A percentile compares a stretch with the other conserved stretches of the same genome.
phyloP scores from a whole-genome alignment of 2,888 invertebrate species.

The Sympetrum striolatum region DNA sequence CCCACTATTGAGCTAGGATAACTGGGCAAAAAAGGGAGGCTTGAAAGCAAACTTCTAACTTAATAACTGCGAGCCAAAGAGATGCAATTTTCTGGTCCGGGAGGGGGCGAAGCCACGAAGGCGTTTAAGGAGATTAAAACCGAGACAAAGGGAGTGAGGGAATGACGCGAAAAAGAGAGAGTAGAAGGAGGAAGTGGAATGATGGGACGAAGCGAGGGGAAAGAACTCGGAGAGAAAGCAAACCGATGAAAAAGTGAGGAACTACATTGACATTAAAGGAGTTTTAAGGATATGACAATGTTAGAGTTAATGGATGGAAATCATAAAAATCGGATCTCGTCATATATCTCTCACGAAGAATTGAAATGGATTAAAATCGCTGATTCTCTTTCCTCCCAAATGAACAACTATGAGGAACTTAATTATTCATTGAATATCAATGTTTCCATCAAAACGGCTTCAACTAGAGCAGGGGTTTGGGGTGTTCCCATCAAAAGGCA shows the following conservation, averaged over 20 bases:
- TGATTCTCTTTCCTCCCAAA: too few relatives aligned
- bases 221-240: background rate
- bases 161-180: background rate
- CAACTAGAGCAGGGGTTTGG: too few relatives aligned
- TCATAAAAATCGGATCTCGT: too few relatives aligned
- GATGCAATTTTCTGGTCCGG: constrained; percentile 19
- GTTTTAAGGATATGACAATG: background rate
- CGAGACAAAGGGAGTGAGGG: background rate
- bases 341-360: too few relatives aligned
- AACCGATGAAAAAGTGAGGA: background rate
- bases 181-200: too few relatives aligned
- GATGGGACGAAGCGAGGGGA: background rate
- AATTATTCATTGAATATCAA: too few relatives aligned
- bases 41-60: constrained; percentile 41
- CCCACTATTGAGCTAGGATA: background rate
- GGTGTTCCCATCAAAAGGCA: too few relatives aligned
- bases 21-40: background rate
- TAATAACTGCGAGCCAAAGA: constrained; percentile 35
- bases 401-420: too few relatives aligned
- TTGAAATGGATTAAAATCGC: too few relatives aligned
- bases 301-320: too few relatives aligned
- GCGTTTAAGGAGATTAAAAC: constrained; percentile 33
- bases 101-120: background rate
- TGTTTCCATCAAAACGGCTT: too few relatives aligned
- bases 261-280: background rate